Base-by-base conservation (phyloP, 2,888 invertebrate species). In the Calephelis perditalis region DNA sequence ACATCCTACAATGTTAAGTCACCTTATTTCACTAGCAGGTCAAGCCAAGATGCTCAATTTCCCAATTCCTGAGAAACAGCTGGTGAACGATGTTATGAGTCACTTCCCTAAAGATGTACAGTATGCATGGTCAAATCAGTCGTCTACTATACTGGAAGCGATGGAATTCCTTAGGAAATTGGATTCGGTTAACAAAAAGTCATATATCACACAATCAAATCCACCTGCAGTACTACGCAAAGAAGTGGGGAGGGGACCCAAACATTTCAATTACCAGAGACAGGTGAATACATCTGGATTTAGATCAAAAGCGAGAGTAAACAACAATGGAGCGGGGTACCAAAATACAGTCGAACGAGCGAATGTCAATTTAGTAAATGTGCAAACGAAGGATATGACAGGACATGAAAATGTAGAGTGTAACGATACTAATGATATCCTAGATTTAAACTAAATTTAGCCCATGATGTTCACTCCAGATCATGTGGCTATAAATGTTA, bases 11-110 rank as follows among this genome's bases (percentile, higher is more conserved):
- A 62, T 62, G 62, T 9, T 62, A 1, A 40, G 10, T 8, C 57
- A 62, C 12, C 59, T 59, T 59, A 45, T 62, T 2, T 44, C 35
- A 1, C 10, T 62, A 52, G 40, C 47, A 0, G 44, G 62, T 0
- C 62, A 62, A 57, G 64, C 60, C 0, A 62, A 56, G 9, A 62
- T 62, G 62, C 43, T 64, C 8, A 56, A 60, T 43, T 58, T 55
- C 11, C 36, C 15, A 0, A 60, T 64, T n/a, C 56, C 60, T 9
- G 64, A 60, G 37, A 59, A 58, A 11, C 60, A 64, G 40, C n/a
- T 64, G 8, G 40, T 64, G 1, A 12, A 37, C 3, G 55, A 59
- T n/a, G 56, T 62, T n/a, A 62, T 59, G 10, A 56, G 44, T 5
- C 62, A 62, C 12, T 59, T 56, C 12, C 62, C 62, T 7, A 58